Evolutionary conservation across 2,797 vertebrate species (phyloP).

Genomic region (Tarsius wallacei): DNA sequence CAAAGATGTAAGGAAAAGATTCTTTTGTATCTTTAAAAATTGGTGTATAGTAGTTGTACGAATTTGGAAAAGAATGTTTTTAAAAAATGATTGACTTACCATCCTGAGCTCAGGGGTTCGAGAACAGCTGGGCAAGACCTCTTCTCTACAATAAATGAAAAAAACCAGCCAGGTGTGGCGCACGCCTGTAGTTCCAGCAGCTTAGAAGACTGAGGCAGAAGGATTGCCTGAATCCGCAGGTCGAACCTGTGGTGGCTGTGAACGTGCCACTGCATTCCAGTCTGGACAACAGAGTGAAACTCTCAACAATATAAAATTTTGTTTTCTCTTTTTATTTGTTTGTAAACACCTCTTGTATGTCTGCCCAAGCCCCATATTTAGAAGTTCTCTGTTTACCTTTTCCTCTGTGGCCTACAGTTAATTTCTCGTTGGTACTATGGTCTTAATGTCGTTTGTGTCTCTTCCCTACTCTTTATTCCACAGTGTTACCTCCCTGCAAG

Average conservation of each 20-base stretch:
- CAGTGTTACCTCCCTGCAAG: not conserved
- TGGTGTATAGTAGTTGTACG: not conserved
- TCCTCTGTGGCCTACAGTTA: not conserved
- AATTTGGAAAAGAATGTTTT: not conserved
- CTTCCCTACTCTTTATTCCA: not conserved
- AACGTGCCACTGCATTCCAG: too few species aligned
- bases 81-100: not conserved
- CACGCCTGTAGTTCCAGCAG: too few species aligned
- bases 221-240: too few species aligned
- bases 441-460: not conserved
- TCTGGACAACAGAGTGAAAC: too few species aligned
- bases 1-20: not conserved
- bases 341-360: not conserved
- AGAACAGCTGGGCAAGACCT: too few species aligned
- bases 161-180: too few species aligned
- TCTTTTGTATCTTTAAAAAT: not conserved
- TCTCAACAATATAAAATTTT: not conserved
- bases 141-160: too few species aligned
- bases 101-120: not conserved
- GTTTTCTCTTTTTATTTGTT: not conserved
- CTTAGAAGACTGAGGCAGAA: too few species aligned
- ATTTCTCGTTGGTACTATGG: not conserved
- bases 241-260: too few species aligned
- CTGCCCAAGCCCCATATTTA: not conserved
- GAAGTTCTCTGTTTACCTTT: slow-evolving; percentile 29